phyloP scores from a whole-genome alignment of 1,140 invertebrate genomes.

The Dendrolimus punctatus region DNA sequence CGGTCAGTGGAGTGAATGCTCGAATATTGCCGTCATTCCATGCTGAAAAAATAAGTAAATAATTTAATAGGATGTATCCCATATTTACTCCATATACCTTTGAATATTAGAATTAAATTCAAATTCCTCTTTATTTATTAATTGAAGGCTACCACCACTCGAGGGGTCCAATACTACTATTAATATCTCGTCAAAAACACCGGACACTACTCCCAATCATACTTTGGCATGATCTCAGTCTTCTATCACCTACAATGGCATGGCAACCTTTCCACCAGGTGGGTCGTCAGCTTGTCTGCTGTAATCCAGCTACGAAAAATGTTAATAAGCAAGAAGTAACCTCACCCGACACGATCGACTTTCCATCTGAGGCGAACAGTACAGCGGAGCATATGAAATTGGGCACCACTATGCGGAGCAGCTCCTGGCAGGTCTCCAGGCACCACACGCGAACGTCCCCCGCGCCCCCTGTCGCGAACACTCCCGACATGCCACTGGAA shows the following conservation, averaged over 20 bases:
- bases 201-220: no score
- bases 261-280: background rate
- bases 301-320: background rate
- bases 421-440: constrained; percentile 80
- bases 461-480: constrained; percentile 89
- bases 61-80: no score
- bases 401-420: constrained; percentile 85
- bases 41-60: constrained; percentile 38
- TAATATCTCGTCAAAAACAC: no score
- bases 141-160: no score
- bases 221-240: no score
- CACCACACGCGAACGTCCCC: constrained; percentile 92
- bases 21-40: constrained; percentile 94
- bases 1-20: constrained; percentile 87
- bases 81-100: no score
- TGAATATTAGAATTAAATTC: no score
- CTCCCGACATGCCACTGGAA: constrained; percentile 80
- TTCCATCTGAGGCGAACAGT: constrained; percentile 84
- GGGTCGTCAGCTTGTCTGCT: background rate
- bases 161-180: no score
- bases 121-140: no score
- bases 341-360: constrained; percentile 82
- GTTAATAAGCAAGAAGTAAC: background rate
- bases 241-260: no score
- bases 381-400: constrained; percentile 90